Evolutionary conservation across 2,113 vertebrate species (phyloP).

Genomic region (Verasper variegatus): DNA sequence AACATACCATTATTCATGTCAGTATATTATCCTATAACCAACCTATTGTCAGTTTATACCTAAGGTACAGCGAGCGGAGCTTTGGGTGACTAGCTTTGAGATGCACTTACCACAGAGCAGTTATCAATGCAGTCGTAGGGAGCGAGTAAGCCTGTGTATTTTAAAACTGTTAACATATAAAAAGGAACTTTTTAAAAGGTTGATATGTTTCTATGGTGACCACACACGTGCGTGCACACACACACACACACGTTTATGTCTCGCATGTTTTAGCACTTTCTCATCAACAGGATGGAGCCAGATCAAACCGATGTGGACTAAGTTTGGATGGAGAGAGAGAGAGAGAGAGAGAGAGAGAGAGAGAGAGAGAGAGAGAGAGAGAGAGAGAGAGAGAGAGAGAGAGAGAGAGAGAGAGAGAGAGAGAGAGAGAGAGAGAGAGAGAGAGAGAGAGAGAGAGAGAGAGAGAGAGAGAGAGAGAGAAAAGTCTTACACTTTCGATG

Average conservation of each 20-base stretch:
- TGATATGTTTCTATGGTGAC: constrained; percentile 55
- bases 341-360: constrained; percentile 7
- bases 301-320: constrained; percentile 31
- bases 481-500: constrained; percentile 56
- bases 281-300: constrained; percentile 44
- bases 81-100: constrained; percentile 50
- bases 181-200: constrained; percentile 50
- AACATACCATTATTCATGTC: constrained; percentile 64
- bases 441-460: background rate
- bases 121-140: constrained; percentile 59
- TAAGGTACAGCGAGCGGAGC: constrained; percentile 61
- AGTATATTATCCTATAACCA: constrained; percentile 67
- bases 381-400: background rate
- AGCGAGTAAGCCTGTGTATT: constrained; percentile 48
- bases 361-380: constrained; percentile 2
- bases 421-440: background rate
- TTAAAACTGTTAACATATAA: constrained; percentile 46
- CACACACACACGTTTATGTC: constrained; percentile 39
- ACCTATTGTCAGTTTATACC: constrained; percentile 67
- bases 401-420: background rate
- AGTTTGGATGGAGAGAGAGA: constrained; percentile 27
- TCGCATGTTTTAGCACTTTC: constrained; percentile 70
- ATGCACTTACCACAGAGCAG: constrained; percentile 64
- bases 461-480: constrained; percentile 21
- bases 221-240: constrained; percentile 12